phyloP scores from a whole-genome alignment of 2,113 vertebrate genomes.

The Myodes glareolus region DNA sequence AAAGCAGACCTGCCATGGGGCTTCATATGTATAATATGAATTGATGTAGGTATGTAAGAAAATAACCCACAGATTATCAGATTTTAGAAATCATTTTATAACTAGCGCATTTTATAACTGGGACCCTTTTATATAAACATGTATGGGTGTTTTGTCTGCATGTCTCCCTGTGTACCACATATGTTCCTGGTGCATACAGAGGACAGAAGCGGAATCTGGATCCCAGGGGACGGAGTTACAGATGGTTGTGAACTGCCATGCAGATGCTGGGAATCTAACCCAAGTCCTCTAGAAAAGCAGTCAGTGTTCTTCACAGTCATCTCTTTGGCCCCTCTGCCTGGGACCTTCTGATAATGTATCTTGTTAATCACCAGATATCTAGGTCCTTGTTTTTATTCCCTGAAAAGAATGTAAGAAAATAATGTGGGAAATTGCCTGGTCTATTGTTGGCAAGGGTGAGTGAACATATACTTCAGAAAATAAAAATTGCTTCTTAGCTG shows the following conservation, averaged over 20 bases:
- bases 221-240: background rate
- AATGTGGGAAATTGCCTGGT: background rate
- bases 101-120: background rate
- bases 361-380: constrained; percentile 6
- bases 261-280: background rate
- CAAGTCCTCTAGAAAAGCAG: background rate
- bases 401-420: background rate
- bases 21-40: background rate
- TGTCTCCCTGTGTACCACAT: background rate
- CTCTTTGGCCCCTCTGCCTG: background rate
- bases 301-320: too few relatives aligned
- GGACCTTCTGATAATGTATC: background rate
- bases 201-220: background rate
- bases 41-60: background rate
- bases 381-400: constrained; percentile 6
- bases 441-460: background rate
- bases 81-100: constrained; percentile 45
- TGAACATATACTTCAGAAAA: background rate
- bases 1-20: background rate
- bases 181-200: background rate
- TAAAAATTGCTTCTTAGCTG: constrained; percentile 18
- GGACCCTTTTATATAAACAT: background rate
- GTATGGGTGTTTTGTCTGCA: background rate
- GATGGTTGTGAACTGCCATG: background rate
- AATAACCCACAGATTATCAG: background rate